Evolutionary conservation across 2,113 vertebrate genomes (phyloP).

Genomic region (Centropristis striata): DNA sequence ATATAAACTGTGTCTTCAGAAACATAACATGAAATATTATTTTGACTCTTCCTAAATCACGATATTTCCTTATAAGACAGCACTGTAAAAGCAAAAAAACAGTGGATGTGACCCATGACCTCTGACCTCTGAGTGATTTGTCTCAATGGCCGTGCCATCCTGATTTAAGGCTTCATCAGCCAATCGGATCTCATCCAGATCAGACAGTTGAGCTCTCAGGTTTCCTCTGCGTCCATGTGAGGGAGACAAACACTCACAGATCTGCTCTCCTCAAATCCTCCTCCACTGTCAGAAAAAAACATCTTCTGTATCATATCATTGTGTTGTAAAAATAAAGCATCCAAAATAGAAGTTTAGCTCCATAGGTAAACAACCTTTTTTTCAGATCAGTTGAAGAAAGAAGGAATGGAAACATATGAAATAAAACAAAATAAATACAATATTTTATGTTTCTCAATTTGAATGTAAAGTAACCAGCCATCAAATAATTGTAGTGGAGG

Average conservation of each 20-base stretch:
- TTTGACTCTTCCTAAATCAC: not conserved
- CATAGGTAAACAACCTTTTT: not conserved
- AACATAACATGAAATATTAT: not conserved
- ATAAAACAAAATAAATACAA: not conserved
- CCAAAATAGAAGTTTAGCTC: not conserved
- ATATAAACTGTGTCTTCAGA: too few species aligned
- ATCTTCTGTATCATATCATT: too few species aligned
- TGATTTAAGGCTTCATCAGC: constrained; percentile 28
- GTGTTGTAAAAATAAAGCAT: not conserved
- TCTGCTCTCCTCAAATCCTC: not conserved
- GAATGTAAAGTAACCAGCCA: not conserved
- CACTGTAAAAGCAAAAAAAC: not conserved
- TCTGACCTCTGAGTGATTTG: constrained; percentile 4
- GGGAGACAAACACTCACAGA: constrained; percentile 66
- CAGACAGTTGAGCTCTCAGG: not conserved
- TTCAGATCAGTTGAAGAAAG: not conserved
- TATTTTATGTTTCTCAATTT: not conserved
- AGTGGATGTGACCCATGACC: not conserved
- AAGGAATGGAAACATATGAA: too few species aligned
- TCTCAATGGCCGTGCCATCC: constrained; percentile 1
- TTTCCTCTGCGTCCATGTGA: constrained; percentile 41
- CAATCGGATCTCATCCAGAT: not conserved
- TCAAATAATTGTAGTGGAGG: not conserved
- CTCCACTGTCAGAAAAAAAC: too few species aligned
- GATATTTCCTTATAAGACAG: not conserved